phyloP scores from a whole-genome alignment of 2,113 vertebrate genomes.

The Xenopus laevis region DNA sequence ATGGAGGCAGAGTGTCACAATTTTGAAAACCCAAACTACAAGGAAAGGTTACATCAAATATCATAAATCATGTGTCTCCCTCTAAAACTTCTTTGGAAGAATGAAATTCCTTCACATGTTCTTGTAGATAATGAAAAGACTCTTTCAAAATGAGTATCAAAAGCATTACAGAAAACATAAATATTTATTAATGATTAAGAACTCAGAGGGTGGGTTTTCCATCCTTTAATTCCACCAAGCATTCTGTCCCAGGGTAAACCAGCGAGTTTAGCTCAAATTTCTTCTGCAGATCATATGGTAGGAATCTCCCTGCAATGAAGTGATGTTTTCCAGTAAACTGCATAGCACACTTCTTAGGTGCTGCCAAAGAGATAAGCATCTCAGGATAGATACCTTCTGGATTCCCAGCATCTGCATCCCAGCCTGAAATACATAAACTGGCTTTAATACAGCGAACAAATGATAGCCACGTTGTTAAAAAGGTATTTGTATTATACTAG shows the following conservation, averaged over 20 bases:
- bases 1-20: too few relatives aligned
- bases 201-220: constrained; percentile 6
- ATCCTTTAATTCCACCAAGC: constrained; percentile 77
- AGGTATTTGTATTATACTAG: too few relatives aligned
- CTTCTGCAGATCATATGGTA: constrained; percentile 88
- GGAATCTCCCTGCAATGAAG: constrained; percentile 86
- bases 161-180: constrained; percentile 32
- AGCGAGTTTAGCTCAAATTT: constrained; percentile 88
- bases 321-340: constrained; percentile 84
- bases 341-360: constrained; percentile 80
- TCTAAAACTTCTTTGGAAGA: neutral
- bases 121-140: neutral
- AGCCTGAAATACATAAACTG: constrained; percentile 64
- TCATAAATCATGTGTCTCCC: too few relatives aligned
- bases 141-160: neutral
- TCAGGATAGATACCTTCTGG: constrained; percentile 81
- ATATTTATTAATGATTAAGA: constrained; percentile 25
- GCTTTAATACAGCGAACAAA: too few relatives aligned
- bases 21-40: too few relatives aligned
- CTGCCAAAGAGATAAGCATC: constrained; percentile 84
- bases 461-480: too few relatives aligned
- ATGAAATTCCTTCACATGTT: neutral
- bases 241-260: constrained; percentile 82
- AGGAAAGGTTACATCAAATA: too few relatives aligned
- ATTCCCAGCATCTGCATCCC: constrained; percentile 72